phyloP scores from a whole-genome alignment of 2,113 vertebrate species.

The Neotoma lepida region DNA sequence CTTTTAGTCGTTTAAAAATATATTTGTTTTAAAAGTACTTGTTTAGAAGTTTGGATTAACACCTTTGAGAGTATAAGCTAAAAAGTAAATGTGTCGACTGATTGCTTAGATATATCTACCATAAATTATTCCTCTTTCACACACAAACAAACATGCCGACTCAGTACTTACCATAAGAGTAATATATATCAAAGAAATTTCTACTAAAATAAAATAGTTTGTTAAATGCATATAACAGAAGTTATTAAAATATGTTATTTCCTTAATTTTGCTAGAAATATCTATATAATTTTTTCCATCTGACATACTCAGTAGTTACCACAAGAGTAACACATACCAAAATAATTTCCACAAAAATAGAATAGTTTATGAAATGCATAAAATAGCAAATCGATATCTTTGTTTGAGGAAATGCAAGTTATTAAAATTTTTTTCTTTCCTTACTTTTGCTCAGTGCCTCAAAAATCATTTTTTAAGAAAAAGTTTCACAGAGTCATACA shows the following conservation, averaged over 20 bases:
- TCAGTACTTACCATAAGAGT: background rate
- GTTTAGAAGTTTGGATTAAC: background rate
- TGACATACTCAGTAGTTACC: background rate
- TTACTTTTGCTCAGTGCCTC: background rate
- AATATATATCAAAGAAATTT: background rate
- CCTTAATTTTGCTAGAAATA: background rate
- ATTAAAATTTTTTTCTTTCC: background rate
- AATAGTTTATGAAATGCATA: background rate
- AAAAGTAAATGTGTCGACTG: background rate
- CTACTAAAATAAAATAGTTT: background rate
- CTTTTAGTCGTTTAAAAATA: background rate
- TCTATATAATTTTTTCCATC: background rate
- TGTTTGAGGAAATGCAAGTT: background rate
- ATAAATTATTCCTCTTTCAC: background rate
- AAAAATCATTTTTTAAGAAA: background rate
- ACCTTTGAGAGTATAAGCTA: slow-evolving; percentile 13
- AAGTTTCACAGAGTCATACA: background rate
- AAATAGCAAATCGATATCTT: background rate
- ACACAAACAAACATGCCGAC: background rate
- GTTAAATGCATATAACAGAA: background rate
- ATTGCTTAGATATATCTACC: background rate
- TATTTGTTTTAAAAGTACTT: background rate
- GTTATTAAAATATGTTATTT: background rate
- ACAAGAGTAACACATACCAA: background rate
- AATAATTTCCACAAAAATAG: background rate